Base-by-base conservation (phyloP, 2,888 invertebrate species). In the Caenorhabditis doughertyi region DNA sequence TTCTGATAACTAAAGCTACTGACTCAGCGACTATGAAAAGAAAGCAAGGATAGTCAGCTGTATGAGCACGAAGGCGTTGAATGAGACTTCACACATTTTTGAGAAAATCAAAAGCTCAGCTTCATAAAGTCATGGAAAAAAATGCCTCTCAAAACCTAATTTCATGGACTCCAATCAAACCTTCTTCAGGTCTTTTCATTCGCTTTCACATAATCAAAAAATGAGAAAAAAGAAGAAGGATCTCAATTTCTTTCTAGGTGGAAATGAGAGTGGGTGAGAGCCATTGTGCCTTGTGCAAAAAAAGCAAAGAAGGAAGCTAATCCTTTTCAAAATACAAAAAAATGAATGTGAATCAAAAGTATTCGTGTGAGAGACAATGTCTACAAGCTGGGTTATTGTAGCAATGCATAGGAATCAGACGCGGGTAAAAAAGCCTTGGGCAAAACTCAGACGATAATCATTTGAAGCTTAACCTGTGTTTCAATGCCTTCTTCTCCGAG, bases 401-500 rank as follows among this genome's bases (percentile, higher is more conserved):
- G 18, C 18, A 44, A 18, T 29, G 42, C 23, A 47, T 53, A 70
- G 16, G 49, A 71, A 60, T 18, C 29, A 9, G 29, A 16, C 2
- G 49, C n/a, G n/a, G n/a, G n/a, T n/a, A n/a, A n/a, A 23, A 42
- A 11, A 39, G 4, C 55, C 27, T n/a, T 56, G 16, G 18, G 55
- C 27, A 56, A 35, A n/a, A 1, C 0, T 18, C 9, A 29, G 16
- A 13, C 39, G 39, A 4, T 9, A 13, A 39, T 39, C 13, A 16
- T 25, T 23, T 25, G 39, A 60, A 44, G 42, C 25, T 60, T 55
- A 67, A 74, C 74, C 74, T 74, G 23, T 74, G 65, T 49, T 68
- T 77, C 23, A 44, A 42, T 8, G 42, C 77, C 21, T 70, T 53
- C 39, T 68, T 77, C 47, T 77, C 77, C 68, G 68, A 68, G 13